Evolutionary conservation across 2,888 invertebrate genomes (phyloP).

Genomic region (Phortica okadai): DNA sequence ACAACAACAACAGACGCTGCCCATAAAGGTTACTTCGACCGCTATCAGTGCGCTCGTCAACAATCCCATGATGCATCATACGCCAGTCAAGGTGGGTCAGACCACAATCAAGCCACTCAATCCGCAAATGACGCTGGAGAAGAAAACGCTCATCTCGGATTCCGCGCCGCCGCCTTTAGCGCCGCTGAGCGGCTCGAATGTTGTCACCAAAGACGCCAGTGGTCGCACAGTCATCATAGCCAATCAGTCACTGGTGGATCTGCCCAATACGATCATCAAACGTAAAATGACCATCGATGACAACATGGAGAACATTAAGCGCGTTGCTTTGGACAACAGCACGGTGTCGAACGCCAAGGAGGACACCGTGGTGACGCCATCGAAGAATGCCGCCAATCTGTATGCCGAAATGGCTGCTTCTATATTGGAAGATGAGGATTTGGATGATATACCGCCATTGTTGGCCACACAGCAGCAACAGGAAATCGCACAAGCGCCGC

Average conservation of each 20-base stretch:
- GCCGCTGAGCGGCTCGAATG: slow-evolving; percentile 72
- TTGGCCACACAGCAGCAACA: slow-evolving; percentile 51
- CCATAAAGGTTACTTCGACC: slow-evolving; percentile 72
- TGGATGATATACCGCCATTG: slow-evolving; percentile 72
- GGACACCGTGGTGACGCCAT: slow-evolving; percentile 75
- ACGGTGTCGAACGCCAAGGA: slow-evolving; percentile 46
- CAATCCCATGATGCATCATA: slow-evolving; percentile 74
- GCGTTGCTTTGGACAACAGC: slow-evolving; percentile 77
- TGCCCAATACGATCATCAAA: slow-evolving; percentile 76
- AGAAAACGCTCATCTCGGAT: slow-evolving; percentile 64
- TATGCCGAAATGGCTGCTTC: slow-evolving; percentile 91
- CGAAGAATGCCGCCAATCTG: slow-evolving; percentile 89
- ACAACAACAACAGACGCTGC: slow-evolving; percentile 45
- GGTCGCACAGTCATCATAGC: slow-evolving; percentile 71
- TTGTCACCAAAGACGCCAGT: slow-evolving; percentile 78
- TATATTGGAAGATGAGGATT: slow-evolving; percentile 88
- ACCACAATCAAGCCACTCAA: slow-evolving; percentile 75
- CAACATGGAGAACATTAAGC: slow-evolving; percentile 73
- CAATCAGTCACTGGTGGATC: slow-evolving; percentile 89
- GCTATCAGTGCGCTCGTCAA: slow-evolving; percentile 75
- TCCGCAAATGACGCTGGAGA: slow-evolving; percentile 67
- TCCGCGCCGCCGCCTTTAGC: slow-evolving; percentile 74
- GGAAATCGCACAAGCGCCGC: neutral
- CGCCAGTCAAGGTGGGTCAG: slow-evolving; percentile 74
- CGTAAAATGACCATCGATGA: slow-evolving; percentile 60